These are phyloP conservation scores for Sphenopsis melanotis DNA, from an alignment of 2,797 vertebrate genomes.

Conservation along the genomic window DNA sequence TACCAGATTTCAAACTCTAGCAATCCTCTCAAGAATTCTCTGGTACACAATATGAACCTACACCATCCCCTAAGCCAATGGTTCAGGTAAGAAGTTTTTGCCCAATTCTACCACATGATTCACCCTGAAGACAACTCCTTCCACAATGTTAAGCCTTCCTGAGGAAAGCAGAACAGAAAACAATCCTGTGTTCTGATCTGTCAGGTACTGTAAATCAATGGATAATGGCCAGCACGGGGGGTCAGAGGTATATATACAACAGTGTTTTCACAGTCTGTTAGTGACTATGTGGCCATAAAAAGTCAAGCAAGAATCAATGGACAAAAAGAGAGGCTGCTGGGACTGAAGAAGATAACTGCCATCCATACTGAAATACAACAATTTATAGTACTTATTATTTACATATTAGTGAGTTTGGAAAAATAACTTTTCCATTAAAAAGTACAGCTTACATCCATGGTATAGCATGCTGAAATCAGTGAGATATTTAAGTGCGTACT, in stretches of 20 bases:
- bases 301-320: conserved; percentile 50
- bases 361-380: not conserved
- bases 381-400: not conserved
- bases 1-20: not conserved
- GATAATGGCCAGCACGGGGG: not conserved
- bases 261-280: conserved; percentile 47
- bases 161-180: conserved; percentile 4
- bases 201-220: conserved; percentile 48
- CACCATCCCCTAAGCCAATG: not conserved
- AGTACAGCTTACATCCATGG: not conserved
- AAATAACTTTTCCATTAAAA: not conserved
- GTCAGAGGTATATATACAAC: conserved; percentile 23
- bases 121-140: not conserved
- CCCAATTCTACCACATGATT: not conserved
- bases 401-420: not conserved
- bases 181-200: not conserved
- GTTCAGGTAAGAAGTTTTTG: not conserved
- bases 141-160: not conserved
- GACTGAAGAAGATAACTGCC: not conserved
- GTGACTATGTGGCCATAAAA: conserved; percentile 51
- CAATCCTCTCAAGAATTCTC: not conserved
- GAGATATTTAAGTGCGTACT: not conserved
- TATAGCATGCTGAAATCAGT: not conserved
- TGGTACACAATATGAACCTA: not conserved
- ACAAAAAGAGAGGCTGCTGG: not conserved